These are phyloP conservation scores for Halcyon leucocephala DNA, from an alignment of 2,797 vertebrate genomes.

Conservation along the genomic window DNA sequence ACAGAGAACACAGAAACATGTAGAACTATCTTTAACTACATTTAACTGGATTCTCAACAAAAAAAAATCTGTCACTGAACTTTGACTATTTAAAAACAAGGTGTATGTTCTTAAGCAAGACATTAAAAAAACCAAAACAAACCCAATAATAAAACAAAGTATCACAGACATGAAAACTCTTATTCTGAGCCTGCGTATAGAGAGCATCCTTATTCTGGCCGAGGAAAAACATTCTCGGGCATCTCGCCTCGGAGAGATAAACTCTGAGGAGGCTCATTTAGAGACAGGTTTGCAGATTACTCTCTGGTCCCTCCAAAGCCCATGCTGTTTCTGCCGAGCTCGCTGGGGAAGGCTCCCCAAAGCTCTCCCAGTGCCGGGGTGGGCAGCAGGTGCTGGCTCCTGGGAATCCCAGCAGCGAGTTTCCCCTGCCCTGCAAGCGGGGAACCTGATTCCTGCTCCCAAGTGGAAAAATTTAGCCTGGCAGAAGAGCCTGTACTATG, in stretches of 20 bases:
- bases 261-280: background rate
- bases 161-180: background rate
- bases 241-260: background rate
- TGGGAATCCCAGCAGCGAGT: background rate
- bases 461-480: constrained; percentile 63
- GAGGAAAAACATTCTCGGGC: background rate
- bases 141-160: no score
- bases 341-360: background rate
- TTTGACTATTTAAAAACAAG: constrained; percentile 52
- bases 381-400: constrained; percentile 43
- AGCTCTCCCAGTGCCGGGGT: fast-evolving
- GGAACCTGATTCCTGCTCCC: constrained; percentile 41
- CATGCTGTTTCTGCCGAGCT: background rate
- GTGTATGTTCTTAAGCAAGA: background rate
- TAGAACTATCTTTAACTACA: constrained; percentile 46
- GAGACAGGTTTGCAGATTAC: background rate
- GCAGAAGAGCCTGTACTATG: constrained; percentile 43
- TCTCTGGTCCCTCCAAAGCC: background rate
- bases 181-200: background rate
- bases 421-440: background rate
- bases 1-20: constrained; percentile 9
- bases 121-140: background rate
- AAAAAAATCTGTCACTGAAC: constrained; percentile 31
- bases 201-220: background rate
- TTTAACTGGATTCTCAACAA: constrained; percentile 52